Evolutionary conservation across 2,888 invertebrate species (phyloP).

Genomic region (Leucoma salicis): DNA sequence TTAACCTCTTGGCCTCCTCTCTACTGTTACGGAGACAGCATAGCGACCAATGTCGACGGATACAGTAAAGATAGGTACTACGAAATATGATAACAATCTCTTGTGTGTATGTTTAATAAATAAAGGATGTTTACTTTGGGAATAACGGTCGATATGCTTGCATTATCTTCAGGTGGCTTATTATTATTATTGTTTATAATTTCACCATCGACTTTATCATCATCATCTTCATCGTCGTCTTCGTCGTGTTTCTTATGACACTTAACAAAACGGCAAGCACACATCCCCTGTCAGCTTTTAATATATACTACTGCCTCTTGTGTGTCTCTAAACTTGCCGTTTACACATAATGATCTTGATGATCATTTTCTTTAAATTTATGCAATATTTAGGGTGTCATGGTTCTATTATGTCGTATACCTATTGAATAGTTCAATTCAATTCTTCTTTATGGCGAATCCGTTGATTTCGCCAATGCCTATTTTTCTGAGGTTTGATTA

Average conservation of each 20-base stretch:
- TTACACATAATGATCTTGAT: neutral
- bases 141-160: neutral
- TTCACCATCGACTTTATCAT: neutral
- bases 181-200: neutral
- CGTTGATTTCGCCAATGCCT: too few relatives aligned
- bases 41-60: too few relatives aligned
- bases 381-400: too few relatives aligned
- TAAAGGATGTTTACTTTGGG: neutral
- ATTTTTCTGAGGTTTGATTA: too few relatives aligned
- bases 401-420: too few relatives aligned
- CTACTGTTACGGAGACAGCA: too few relatives aligned
- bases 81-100: too few relatives aligned
- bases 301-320: neutral
- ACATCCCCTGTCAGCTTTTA: neutral
- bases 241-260: neutral
- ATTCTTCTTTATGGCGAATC: too few relatives aligned
- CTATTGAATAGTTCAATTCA: too few relatives aligned
- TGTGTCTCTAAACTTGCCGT: neutral
- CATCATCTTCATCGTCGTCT: neutral
- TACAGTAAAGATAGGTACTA: too few relatives aligned
- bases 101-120: neutral
- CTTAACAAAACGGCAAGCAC: conserved; percentile 1
- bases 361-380: too few relatives aligned
- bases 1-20: too few relatives aligned
- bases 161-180: neutral